Percentiles rank a stretch among this genome's conserved stretches.
Evolutionary conservation across 2,888 invertebrate genomes (phyloP).

Genomic region (Sacculina carcini): DNA sequence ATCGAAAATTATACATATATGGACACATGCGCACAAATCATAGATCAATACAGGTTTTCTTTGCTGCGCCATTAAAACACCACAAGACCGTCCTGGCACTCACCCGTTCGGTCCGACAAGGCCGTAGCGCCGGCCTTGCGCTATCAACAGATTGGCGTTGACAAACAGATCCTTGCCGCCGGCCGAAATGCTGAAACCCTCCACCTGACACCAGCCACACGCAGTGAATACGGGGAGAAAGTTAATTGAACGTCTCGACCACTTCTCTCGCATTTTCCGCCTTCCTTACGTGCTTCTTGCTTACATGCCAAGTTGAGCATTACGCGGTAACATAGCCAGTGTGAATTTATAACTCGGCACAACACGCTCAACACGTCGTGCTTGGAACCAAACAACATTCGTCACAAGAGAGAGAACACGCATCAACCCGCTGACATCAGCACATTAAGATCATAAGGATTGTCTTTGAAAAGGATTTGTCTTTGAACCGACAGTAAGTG

Average conservation of each 20-base stretch:
- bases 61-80: neutral
- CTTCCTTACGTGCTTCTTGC: neutral
- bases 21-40: too few species aligned
- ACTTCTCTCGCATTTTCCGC: neutral
- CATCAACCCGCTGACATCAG: too few species aligned
- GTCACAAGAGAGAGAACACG: too few species aligned
- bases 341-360: too few species aligned
- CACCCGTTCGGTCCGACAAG: constrained; percentile 92
- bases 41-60: too few species aligned
- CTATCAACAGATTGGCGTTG: constrained; percentile 78
- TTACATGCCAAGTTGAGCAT: neutral
- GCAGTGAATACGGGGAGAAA: too few species aligned
- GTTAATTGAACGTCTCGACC: neutral
- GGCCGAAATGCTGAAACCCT: constrained; percentile 91
- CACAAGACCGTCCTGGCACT: constrained; percentile 16
- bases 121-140: constrained; percentile 79
- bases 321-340: neutral
- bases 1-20: too few species aligned
- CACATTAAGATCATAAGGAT: too few species aligned
- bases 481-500: neutral
- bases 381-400: too few species aligned
- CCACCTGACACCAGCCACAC: constrained; percentile 26
- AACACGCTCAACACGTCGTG: too few species aligned
- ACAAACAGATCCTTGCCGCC: constrained; percentile 91
- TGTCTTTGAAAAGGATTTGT: neutral